phyloP scores from a whole-genome alignment of 2,113 vertebrate species.

The Numida meleagris region DNA sequence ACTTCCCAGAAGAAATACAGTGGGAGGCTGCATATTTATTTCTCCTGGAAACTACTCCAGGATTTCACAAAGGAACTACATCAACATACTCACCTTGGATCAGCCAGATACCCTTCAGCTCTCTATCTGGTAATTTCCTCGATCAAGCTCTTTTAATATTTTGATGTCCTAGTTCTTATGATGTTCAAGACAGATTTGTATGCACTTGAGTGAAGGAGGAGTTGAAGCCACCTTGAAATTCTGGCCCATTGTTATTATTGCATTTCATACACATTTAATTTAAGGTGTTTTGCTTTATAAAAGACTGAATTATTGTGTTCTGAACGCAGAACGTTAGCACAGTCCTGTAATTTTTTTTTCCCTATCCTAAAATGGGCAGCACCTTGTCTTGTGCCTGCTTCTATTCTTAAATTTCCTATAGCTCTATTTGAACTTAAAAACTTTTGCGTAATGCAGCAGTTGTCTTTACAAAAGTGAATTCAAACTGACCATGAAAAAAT shows the following conservation, averaged over 20 bases:
- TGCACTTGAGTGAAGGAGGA: not conserved
- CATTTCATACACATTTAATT: not conserved
- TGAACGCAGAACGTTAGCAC: not conserved
- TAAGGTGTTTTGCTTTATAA: not conserved
- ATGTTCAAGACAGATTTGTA: slow-evolving; percentile 14
- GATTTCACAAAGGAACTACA: slow-evolving; percentile 52
- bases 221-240: slow-evolving; percentile 43
- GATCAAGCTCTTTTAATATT: slow-evolving; percentile 36
- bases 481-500: not conserved
- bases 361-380: not conserved
- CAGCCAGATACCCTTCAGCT: slow-evolving; percentile 28
- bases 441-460: not conserved
- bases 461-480: slow-evolving; percentile 6
- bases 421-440: not conserved
- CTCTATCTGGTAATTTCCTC: slow-evolving; percentile 50
- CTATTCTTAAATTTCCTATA: not conserved
- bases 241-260: not conserved
- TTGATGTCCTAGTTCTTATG: not conserved
- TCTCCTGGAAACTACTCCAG: slow-evolving; percentile 62
- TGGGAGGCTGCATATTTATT: not conserved
- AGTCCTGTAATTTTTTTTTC: not conserved
- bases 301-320: not conserved
- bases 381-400: not conserved
- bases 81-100: slow-evolving; percentile 62
- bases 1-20: slow-evolving; percentile 64